Conservation (phyloP, 2,888 invertebrate species). For the Lissonota sp. region DNA sequence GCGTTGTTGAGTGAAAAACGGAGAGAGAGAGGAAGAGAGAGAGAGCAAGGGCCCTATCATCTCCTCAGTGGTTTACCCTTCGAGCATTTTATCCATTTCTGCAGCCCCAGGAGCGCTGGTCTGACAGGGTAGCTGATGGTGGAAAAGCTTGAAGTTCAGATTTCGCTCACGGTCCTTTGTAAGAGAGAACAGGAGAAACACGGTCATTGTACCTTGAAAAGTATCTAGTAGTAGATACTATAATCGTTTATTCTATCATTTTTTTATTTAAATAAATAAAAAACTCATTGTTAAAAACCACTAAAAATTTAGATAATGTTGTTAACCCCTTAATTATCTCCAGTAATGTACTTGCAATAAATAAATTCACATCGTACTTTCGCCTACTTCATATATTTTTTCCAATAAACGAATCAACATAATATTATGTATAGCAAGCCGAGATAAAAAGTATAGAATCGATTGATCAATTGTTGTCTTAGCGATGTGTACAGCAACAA, state of each 20-base stretch:
- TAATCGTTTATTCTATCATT: too few relatives aligned
- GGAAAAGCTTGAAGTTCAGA: background rate
- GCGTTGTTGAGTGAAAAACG: background rate
- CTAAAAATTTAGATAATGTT: too few relatives aligned
- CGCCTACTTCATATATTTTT: too few relatives aligned
- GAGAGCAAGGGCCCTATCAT: slow-evolving; percentile 2
- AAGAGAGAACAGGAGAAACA: too few relatives aligned
- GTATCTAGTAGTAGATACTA: too few relatives aligned
- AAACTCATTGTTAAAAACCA: too few relatives aligned
- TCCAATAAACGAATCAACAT: too few relatives aligned
- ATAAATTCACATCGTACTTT: too few relatives aligned
- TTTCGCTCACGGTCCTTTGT: background rate
- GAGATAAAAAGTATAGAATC: background rate
- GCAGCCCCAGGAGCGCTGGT: background rate
- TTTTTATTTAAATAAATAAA: too few relatives aligned
- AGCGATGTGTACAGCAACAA: background rate
- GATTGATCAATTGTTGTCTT: slow-evolving; percentile 16
- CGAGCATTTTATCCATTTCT: background rate
- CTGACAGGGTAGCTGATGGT: background rate
- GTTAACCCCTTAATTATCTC: too few relatives aligned
- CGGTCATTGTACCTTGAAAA: too few relatives aligned
- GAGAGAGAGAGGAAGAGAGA: background rate
- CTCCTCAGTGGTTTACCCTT: background rate
- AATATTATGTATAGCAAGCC: background rate
- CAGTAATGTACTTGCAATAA: too few relatives aligned